phyloP scores from a whole-genome alignment of 2,797 vertebrate genomes.

The Gobionotothen gibberifrons region DNA sequence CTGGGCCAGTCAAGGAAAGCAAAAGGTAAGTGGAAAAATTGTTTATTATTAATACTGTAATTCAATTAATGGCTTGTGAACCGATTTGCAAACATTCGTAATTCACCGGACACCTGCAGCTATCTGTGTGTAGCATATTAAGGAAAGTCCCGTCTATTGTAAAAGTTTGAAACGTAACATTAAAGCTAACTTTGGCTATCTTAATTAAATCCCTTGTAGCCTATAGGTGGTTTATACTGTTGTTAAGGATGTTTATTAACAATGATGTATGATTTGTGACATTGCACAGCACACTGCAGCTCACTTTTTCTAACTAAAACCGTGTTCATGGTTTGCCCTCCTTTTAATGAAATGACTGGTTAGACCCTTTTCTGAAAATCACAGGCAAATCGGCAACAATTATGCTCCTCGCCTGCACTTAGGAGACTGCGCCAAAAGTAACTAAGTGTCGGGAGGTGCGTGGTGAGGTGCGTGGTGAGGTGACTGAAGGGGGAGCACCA shows the following conservation, averaged over 20 bases:
- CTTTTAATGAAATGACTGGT: not conserved
- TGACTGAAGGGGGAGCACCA: slow-evolving; percentile 41
- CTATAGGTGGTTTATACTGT: not conserved
- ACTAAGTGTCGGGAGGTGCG: slow-evolving; percentile 23
- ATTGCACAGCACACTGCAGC: too few relatives aligned
- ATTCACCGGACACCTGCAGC: not conserved
- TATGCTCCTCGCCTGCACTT: not conserved
- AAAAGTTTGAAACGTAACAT: too few relatives aligned
- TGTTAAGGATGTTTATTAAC: not conserved
- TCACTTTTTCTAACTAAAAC: not conserved
- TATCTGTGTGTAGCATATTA: not conserved
- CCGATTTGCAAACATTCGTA: not conserved
- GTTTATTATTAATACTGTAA: not conserved
- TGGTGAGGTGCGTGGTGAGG: slow-evolving; percentile 64
- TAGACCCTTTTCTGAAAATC: not conserved
- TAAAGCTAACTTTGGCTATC: not conserved
- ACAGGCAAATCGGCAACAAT: not conserved
- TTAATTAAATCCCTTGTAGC: not conserved
- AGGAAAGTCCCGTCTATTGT: not conserved
- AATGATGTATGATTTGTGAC: not conserved
- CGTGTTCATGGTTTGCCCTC: not conserved
- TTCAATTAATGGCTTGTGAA: not conserved
- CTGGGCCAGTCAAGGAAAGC: not conserved
- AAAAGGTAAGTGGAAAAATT: too few relatives aligned
- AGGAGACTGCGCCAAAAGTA: slow-evolving; percentile 27